These are phyloP conservation scores for Maccullochella peelii DNA, from an alignment of 2,113 vertebrate species.

Conservation along the genomic window DNA sequence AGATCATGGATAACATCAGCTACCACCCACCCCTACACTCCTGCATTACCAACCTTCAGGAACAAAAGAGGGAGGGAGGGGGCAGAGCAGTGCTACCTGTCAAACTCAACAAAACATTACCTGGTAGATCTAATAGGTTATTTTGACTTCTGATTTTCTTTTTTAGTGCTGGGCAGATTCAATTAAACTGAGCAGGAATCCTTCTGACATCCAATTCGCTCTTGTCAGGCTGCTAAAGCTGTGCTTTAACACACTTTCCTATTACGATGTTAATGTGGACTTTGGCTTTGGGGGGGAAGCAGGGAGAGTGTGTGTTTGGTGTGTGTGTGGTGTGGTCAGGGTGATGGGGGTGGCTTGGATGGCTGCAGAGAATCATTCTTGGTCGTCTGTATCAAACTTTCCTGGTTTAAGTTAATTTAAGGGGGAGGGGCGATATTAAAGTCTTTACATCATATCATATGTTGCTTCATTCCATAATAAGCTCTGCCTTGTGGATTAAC, in stretches of 20 bases:
- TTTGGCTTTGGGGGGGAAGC: slow-evolving; percentile 56
- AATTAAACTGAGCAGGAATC: slow-evolving; percentile 96
- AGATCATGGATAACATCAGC: slow-evolving; percentile 61
- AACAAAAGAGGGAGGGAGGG: slow-evolving; percentile 30
- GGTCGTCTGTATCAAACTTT: slow-evolving; percentile 37
- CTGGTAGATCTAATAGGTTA: slow-evolving; percentile 93
- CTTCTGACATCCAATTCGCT: slow-evolving; percentile 95
- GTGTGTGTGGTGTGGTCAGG: slow-evolving; percentile 35
- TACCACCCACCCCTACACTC: slow-evolving; percentile 14
- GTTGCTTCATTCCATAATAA: slow-evolving; percentile 4
- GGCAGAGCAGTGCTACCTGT: slow-evolving; percentile 60
- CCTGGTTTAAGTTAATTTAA: slow-evolving; percentile 38
- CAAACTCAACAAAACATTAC: slow-evolving; percentile 89
- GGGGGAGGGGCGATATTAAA: slow-evolving; percentile 1
- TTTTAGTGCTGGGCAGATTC: slow-evolving; percentile 88
- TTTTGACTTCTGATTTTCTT: slow-evolving; percentile 93
- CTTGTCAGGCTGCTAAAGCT: slow-evolving; percentile 90
- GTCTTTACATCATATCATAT: slow-evolving; percentile 9
- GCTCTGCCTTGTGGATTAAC: slow-evolving; percentile 14
- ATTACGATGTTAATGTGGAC: slow-evolving; percentile 93
- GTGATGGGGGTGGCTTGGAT: neutral
- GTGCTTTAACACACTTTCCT: slow-evolving; percentile 89
- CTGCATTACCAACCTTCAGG: slow-evolving; percentile 36
- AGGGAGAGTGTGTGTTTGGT: neutral
- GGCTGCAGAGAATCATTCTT: slow-evolving; percentile 16